A percentile compares a stretch with the other conserved stretches of the same genome.
Evolutionary conservation across 2,797 vertebrate species (phyloP).

Genomic region (Oreochromis grahami): DNA sequence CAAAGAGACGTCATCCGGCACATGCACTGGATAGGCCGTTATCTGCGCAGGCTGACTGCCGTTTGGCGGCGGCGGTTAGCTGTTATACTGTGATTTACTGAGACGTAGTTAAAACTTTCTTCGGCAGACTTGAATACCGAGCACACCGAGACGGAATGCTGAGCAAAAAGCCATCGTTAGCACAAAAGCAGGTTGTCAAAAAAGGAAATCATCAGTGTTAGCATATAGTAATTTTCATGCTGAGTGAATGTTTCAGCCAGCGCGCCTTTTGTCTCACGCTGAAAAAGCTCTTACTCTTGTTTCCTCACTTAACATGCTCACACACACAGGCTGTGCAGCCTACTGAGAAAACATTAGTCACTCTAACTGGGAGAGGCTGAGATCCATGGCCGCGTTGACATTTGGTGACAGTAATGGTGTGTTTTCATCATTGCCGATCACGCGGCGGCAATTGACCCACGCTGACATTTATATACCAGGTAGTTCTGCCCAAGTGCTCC

Average conservation of each 20-base stretch:
- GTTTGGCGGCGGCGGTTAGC: constrained; percentile 11
- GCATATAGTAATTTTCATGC: constrained; percentile 49
- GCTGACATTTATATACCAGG: constrained; percentile 58
- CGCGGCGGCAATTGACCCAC: constrained; percentile 51
- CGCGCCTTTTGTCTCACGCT: constrained; percentile 42
- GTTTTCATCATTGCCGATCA: constrained; percentile 60
- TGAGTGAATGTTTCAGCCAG: constrained; percentile 44
- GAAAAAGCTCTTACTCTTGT: constrained; percentile 46
- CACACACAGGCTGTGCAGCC: constrained; percentile 14
- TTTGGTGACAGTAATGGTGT: constrained; percentile 60
- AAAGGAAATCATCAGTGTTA: constrained; percentile 48
- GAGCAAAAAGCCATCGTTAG: constrained; percentile 31
- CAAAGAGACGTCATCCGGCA: neutral
- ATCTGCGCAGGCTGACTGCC: constrained; percentile 8
- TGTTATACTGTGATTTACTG: constrained; percentile 51
- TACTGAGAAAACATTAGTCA: constrained; percentile 53
- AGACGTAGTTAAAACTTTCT: constrained; percentile 43
- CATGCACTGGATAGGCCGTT: neutral
- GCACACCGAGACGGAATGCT: constrained; percentile 36
- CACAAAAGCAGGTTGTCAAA: constrained; percentile 60
- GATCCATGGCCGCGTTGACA: constrained; percentile 55
- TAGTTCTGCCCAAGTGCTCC: neutral
- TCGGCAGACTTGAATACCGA: constrained; percentile 40
- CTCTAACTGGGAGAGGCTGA: constrained; percentile 32
- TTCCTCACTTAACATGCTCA: constrained; percentile 46